Evolutionary conservation across 2,797 vertebrate genomes (phyloP).

Genomic region (Allobates femoralis): DNA sequence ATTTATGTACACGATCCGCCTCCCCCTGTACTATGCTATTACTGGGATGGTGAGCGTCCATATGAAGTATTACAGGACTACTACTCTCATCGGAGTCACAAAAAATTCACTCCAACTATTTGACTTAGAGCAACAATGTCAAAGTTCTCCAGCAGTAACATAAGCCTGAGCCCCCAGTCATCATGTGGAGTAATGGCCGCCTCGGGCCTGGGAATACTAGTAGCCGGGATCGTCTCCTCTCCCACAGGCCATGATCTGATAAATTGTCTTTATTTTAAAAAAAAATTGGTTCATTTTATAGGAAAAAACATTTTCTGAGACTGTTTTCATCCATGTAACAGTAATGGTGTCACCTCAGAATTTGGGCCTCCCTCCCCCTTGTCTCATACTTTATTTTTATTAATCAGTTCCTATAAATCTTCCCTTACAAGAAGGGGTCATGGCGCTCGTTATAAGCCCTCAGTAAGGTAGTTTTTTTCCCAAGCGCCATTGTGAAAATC

Average conservation of each 20-base stretch:
- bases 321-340: background rate
- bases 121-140: background rate
- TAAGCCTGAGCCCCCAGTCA: background rate
- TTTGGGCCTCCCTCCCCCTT: too few relatives aligned
- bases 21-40: background rate
- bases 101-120: constrained; percentile 1
- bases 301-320: background rate
- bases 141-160: background rate
- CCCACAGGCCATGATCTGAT: background rate
- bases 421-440: too few relatives aligned
- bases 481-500: too few relatives aligned
- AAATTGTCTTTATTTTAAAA: background rate
- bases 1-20: background rate
- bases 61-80: background rate
- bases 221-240: background rate
- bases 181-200: background rate
- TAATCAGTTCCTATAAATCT: background rate
- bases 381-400: too few relatives aligned
- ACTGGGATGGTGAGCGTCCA: background rate
- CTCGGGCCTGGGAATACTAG: background rate
- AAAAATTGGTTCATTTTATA: background rate
- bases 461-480: too few relatives aligned
- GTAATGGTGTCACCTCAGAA: too few relatives aligned
- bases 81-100: constrained; percentile 9
- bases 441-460: too few relatives aligned